Percentiles rank a stretch among this genome's conserved stretches.
Conservation (phyloP, 1,140 invertebrate species). For the Drosophila repletoides region DNA sequence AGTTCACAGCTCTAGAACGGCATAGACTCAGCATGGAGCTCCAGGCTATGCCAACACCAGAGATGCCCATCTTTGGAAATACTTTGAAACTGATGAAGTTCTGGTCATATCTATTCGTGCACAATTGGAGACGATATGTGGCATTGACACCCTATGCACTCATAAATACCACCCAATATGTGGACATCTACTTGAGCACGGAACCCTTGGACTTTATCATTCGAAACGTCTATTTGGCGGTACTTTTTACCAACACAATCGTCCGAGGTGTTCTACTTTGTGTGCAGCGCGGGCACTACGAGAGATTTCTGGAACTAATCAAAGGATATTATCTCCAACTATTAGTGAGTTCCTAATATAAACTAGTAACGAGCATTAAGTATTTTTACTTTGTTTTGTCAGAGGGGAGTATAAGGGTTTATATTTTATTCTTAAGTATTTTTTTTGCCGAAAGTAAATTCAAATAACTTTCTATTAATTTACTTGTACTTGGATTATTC, state of each 20-base stretch:
- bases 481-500: too few relatives aligned
- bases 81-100: slow-evolving; percentile 69
- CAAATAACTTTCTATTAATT: too few relatives aligned
- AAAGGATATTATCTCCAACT: slow-evolving; percentile 50
- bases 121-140: slow-evolving; percentile 72
- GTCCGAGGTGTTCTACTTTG: slow-evolving; percentile 53
- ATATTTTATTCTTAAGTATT: too few relatives aligned
- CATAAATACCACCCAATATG: slow-evolving; percentile 68
- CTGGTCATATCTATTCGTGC: slow-evolving; percentile 71
- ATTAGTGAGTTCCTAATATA: slow-evolving; percentile 24
- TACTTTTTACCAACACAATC: slow-evolving; percentile 67
- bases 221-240: slow-evolving; percentile 65
- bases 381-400: too few relatives aligned
- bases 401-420: not conserved
- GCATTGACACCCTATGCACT: slow-evolving; percentile 54
- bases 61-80: slow-evolving; percentile 60
- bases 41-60: slow-evolving; percentile 46
- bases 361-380: not conserved
- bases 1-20: slow-evolving; percentile 5
- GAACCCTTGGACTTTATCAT: slow-evolving; percentile 70
- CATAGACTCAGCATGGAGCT: slow-evolving; percentile 25
- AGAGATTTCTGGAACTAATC: slow-evolving; percentile 47
- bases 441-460: too few relatives aligned
- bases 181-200: slow-evolving; percentile 68
- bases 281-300: slow-evolving; percentile 55